Conservation (phyloP, 2,888 invertebrate species). For the Flabesymbios commensalis region DNA sequence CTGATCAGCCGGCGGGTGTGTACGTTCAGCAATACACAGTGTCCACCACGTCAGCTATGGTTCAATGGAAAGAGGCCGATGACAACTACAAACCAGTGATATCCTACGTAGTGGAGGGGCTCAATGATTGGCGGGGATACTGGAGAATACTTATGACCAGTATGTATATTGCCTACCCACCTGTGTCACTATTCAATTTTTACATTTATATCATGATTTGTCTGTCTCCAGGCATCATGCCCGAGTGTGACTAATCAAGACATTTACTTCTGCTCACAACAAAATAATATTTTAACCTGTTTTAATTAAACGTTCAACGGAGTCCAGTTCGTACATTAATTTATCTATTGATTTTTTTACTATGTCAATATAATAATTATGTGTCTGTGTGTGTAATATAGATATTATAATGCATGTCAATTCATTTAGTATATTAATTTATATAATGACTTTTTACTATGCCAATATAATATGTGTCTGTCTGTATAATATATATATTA, state of each 20-base stretch:
- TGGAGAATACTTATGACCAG: conserved; percentile 33
- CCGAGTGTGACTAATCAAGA: not conserved
- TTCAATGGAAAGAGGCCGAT: conserved; percentile 28
- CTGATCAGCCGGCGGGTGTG: conserved; percentile 85
- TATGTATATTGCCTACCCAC: no score
- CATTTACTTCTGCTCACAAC: not conserved
- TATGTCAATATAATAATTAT: no score
- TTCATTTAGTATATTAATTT: no score
- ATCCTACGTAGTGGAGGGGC: conserved; percentile 78
- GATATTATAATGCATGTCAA: no score
- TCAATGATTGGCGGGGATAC: conserved; percentile 34
- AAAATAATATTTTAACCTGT: not conserved
- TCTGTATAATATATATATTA: no score
- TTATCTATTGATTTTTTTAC: no score
- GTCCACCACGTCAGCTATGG: conserved; percentile 73
- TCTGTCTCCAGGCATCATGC: not conserved
- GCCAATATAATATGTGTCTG: no score
- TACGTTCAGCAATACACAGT: conserved; percentile 78
- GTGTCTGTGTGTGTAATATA: no score
- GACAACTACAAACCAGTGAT: conserved; percentile 66
- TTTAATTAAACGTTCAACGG: not conserved
- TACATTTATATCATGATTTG: no score
- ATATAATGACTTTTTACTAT: no score
- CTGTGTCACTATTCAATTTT: no score
- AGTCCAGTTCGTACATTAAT: no score